phyloP scores from a whole-genome alignment of 2,888 invertebrate species.

The Ptilodon capucinus region DNA sequence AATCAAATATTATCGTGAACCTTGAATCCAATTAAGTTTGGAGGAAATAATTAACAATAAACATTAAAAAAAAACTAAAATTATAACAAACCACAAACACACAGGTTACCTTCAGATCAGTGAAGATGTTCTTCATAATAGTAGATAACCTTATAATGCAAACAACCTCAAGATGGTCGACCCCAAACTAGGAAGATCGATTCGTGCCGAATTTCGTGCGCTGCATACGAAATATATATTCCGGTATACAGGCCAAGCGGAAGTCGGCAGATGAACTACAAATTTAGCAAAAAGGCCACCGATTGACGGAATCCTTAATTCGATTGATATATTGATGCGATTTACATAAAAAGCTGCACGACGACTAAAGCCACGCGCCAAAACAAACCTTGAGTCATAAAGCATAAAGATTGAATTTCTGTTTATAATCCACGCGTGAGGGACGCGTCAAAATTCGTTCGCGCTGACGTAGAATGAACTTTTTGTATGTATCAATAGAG shows the following conservation, averaged over 20 bases:
- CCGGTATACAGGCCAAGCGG: conserved; percentile 29
- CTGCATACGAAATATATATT: conserved; percentile 29
- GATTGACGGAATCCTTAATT: conserved; percentile 18
- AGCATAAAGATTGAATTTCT: too few species aligned
- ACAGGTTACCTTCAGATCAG: neutral
- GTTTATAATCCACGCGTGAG: too few species aligned
- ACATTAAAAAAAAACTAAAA: conserved; percentile 2
- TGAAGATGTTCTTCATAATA: conserved; percentile 21
- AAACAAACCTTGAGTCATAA: too few species aligned
- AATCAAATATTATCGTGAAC: too few species aligned
- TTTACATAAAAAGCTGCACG: conserved; percentile 21
- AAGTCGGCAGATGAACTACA: conserved; percentile 17
- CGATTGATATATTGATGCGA: conserved; percentile 7
- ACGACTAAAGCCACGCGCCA: too few species aligned
- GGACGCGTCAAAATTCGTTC: too few species aligned
- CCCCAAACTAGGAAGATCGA: conserved; percentile 32
- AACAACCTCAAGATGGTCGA: conserved; percentile 27
- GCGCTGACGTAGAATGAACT: too few species aligned
- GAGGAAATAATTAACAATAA: neutral
- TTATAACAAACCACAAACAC: conserved; percentile 2
- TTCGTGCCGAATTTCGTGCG: conserved; percentile 26
- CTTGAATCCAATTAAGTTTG: too few species aligned
- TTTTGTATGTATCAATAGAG: too few species aligned
- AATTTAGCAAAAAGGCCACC: conserved; percentile 27
- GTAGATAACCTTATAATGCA: conserved; percentile 16